phyloP scores from a whole-genome alignment of 2,888 invertebrate genomes.

The Bimastos eiseni region DNA sequence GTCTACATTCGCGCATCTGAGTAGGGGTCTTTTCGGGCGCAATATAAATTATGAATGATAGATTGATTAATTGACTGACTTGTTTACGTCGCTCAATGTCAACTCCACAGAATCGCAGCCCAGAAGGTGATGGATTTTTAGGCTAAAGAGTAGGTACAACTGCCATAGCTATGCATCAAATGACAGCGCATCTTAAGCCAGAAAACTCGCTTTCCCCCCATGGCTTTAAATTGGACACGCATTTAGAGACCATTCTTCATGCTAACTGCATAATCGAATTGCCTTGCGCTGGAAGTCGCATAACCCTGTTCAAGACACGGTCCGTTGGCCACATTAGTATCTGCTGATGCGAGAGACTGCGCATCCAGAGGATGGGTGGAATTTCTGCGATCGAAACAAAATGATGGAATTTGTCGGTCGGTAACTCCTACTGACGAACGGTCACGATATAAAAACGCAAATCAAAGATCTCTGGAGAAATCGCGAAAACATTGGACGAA shows the following conservation, averaged over 20 bases:
- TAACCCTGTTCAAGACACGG: background rate
- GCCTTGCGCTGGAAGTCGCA: background rate
- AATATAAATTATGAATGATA: too few relatives aligned
- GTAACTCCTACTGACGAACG: background rate
- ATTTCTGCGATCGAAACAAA: background rate
- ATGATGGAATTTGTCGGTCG: background rate
- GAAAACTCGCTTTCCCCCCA: too few relatives aligned
- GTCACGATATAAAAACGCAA: conserved; percentile 5
- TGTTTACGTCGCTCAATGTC: too few relatives aligned
- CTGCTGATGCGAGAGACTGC: background rate
- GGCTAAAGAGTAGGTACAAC: too few relatives aligned
- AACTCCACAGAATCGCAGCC: too few relatives aligned
- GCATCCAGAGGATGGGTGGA: background rate
- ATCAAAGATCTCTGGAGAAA: background rate
- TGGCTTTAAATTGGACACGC: too few relatives aligned
- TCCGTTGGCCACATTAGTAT: background rate
- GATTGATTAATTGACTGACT: too few relatives aligned
- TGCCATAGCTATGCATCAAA: too few relatives aligned
- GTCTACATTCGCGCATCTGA: too few relatives aligned
- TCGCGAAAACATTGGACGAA: background rate
- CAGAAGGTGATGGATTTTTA: too few relatives aligned
- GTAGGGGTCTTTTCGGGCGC: background rate
- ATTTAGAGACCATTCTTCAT: background rate
- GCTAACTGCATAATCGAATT: background rate
- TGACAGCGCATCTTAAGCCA: too few relatives aligned